phyloP scores from a whole-genome alignment of 2,888 invertebrate genomes.

The Barypeithes pellucidus region DNA sequence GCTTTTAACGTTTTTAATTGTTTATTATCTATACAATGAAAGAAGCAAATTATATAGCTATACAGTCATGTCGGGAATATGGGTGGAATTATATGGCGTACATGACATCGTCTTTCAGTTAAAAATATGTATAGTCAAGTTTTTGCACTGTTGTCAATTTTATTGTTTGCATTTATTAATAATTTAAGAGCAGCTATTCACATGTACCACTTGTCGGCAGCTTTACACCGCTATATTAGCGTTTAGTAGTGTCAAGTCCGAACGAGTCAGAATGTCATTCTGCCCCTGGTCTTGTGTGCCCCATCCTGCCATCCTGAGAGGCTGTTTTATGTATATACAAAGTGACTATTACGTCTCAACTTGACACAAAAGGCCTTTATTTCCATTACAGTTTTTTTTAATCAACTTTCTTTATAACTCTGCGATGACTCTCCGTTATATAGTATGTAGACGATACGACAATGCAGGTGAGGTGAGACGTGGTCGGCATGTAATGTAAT shows the following conservation, averaged over 20 bases:
- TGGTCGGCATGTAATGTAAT: slow-evolving; percentile 31
- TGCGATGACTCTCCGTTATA: slow-evolving; percentile 21
- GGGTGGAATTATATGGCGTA: slow-evolving; percentile 29
- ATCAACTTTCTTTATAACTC: background rate
- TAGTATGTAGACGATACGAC: slow-evolving; percentile 15
- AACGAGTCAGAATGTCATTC: no score
- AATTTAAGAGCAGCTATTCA: no score
- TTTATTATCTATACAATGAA: slow-evolving; percentile 39
- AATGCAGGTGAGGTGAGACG: slow-evolving; percentile 31
- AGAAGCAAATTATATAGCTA: slow-evolving; percentile 43
- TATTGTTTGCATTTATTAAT: background rate
- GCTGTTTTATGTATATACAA: no score
- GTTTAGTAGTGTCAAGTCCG: no score
- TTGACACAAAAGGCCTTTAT: no score
- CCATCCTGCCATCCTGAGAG: no score
- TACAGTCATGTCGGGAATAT: slow-evolving; percentile 11
- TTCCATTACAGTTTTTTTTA: no score
- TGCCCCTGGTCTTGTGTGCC: no score
- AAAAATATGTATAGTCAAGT: slow-evolving; percentile 14
- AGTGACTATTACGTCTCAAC: background rate
- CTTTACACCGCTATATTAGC: no score
- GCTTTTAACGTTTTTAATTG: slow-evolving; percentile 45
- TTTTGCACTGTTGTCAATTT: slow-evolving; percentile 9
- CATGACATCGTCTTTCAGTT: slow-evolving; percentile 8
- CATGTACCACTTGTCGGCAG: no score